Percentiles rank a stretch among this genome's conserved stretches.
Evolutionary conservation across 2,113 vertebrate genomes (phyloP).

Genomic region (Semnopithecus entellus): DNA sequence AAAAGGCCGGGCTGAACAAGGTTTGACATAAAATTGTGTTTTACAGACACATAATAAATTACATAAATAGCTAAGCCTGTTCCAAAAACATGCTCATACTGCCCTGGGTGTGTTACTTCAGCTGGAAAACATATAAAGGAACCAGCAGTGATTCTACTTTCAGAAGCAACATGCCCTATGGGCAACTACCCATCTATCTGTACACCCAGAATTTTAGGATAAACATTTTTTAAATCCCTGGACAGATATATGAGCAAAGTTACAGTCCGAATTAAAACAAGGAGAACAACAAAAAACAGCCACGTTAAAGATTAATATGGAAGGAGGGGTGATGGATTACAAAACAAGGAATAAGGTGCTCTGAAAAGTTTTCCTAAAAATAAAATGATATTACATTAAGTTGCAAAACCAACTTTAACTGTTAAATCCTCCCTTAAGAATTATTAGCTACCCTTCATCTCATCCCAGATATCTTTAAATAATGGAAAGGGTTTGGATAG

Average conservation of each 20-base stretch:
- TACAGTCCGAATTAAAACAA: not conserved
- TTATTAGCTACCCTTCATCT: not conserved
- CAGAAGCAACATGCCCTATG: not conserved
- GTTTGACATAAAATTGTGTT: slow-evolving; percentile 39
- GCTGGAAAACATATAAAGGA: slow-evolving; percentile 17
- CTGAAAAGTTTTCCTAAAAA: not conserved
- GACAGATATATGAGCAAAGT: not conserved
- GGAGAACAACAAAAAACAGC: not conserved
- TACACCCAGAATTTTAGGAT: slow-evolving; percentile 26
- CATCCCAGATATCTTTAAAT: not conserved
- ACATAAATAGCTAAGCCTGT: not conserved
- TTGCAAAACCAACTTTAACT: not conserved
- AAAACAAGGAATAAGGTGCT: not conserved
- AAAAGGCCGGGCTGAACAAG: slow-evolving; percentile 35
- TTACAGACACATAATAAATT: not conserved
- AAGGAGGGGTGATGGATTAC: not conserved
- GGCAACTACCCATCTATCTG: not conserved
- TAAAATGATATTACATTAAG: not conserved
- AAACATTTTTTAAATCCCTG: not conserved
- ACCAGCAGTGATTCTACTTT: not conserved
- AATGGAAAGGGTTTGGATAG: not conserved
- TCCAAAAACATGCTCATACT: not conserved
- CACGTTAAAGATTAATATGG: not conserved
- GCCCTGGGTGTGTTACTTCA: not conserved
- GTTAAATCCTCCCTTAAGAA: not conserved